Evolutionary conservation across 2,888 invertebrate species (phyloP).

Genomic region (Tholera decimalis): DNA sequence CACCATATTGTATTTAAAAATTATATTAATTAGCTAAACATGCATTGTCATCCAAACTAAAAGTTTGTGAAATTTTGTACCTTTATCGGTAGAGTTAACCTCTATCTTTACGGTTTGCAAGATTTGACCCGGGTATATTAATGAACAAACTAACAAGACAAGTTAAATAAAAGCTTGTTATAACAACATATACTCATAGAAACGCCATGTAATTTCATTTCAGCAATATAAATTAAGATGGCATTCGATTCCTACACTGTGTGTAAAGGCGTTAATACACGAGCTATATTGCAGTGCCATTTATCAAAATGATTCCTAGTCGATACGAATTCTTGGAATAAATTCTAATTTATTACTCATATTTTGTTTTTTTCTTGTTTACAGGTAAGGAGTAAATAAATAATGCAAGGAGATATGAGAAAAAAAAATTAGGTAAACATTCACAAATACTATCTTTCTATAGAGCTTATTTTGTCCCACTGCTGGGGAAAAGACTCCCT

Average conservation of each 20-base stretch:
- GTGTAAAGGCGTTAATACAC: constrained; percentile 30
- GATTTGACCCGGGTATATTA: no score
- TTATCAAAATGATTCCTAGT: background rate
- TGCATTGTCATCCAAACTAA: no score
- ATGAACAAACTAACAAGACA: no score
- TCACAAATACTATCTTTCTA: no score
- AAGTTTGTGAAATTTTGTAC: no score
- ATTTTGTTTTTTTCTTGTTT: constrained; percentile 13
- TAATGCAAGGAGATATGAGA: background rate
- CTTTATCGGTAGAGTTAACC: no score
- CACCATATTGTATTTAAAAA: no score
- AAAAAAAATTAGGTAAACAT: no score
- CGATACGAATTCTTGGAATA: background rate
- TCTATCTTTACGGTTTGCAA: no score
- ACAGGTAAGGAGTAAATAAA: constrained; percentile 23
- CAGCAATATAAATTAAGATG: constrained; percentile 12
- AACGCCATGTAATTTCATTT: constrained; percentile 28
- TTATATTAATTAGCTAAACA: no score
- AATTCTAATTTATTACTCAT: background rate
- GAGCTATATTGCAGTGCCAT: background rate
- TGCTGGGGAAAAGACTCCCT: no score
- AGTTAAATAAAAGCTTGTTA: constrained; percentile 5
- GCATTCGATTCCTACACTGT: constrained; percentile 40
- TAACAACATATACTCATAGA: background rate
- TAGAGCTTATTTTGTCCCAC: no score